Percentiles rank a stretch among this genome's conserved stretches.
Evolutionary conservation across 1,140 invertebrate species (phyloP).

Genomic region (Listronotus bonariensis): DNA sequence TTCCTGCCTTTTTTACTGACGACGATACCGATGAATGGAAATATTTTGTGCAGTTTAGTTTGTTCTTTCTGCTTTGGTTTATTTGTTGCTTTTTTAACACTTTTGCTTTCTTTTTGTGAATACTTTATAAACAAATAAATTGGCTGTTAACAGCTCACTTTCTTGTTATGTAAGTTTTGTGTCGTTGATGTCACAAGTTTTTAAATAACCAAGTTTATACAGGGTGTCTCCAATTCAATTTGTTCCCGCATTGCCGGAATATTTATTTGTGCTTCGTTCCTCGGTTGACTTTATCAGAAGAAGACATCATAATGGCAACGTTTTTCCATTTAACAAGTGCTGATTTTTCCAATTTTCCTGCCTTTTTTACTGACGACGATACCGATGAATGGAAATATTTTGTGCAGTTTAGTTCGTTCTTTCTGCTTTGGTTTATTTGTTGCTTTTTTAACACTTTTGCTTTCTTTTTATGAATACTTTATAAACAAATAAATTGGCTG

Average conservation of each 20-base stretch:
- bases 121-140: no score
- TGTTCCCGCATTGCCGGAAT: constrained; percentile 2
- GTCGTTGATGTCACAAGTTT: no score
- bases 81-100: no score
- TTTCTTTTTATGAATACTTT: no score
- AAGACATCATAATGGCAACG: constrained; percentile 9
- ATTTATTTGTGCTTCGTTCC: constrained; percentile 4
- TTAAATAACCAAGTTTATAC: no score
- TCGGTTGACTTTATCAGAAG: constrained; percentile 4
- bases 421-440: no score
- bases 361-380: not conserved
- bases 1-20: not conserved
- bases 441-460: no score
- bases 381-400: constrained; percentile 13
- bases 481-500: no score
- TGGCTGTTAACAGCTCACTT: no score
- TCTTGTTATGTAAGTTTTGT: no score
- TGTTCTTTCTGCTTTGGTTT: not conserved
- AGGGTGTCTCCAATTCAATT: no score
- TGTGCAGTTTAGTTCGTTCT: not conserved
- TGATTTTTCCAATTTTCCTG: constrained; percentile 9
- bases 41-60: constrained; percentile 5
- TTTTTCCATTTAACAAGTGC: constrained; percentile 14
- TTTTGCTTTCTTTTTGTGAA: no score
- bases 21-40: constrained; percentile 10